Base-by-base conservation (phyloP, 2,797 vertebrate species). In the Cercopithecus mitis region DNA sequence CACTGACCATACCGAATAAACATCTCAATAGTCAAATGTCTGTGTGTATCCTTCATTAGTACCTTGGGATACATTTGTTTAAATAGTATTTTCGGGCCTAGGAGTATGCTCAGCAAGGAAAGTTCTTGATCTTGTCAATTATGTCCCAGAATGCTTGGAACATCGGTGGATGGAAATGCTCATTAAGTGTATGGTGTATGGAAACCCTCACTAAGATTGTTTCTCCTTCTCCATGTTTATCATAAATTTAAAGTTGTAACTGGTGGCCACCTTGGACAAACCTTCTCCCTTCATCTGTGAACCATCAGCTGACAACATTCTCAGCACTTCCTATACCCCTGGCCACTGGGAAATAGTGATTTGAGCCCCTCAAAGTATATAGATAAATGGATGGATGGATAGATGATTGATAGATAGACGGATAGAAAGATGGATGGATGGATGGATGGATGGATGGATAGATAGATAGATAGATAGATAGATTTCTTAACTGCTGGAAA, bases 241-340 rank as follows among this genome's bases (percentile, higher is more conserved):
- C 55, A 41, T 81, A 33, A 55, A 47, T 72, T 75, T 90, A 80
- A 90, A n/a, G n/a, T 75, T 75, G 30, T 9, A 89, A 55, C 17
- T 27, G 7, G 19, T 86, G 43, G 19, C 39, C 17, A n/a, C 36
- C 43, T 80, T 50, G 8, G 14, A 13, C 25, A 17, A 89, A 86
- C 3, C 20, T 39, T 22, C 39, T 52, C 19, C 33, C 45, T 61
- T 93, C 33, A 27, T 45, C 70, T 41, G 5, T 76, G 47, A 91
- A 5, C 33, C 41, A 83, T 87, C n/a, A 43, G 17, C 75, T 83
- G 50, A 64, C 33, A 61, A 45, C 27, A 73, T 85, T 75, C 39
- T 76, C 15, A 79, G 55, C 27, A 76, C 7, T 76, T 19, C 7
- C 72, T 39, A 70, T 2, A 20, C 1, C 84, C 57, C 57, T 50